Evolutionary conservation across 2,797 vertebrate genomes (phyloP).

Genomic region (Rhincodon typus): DNA sequence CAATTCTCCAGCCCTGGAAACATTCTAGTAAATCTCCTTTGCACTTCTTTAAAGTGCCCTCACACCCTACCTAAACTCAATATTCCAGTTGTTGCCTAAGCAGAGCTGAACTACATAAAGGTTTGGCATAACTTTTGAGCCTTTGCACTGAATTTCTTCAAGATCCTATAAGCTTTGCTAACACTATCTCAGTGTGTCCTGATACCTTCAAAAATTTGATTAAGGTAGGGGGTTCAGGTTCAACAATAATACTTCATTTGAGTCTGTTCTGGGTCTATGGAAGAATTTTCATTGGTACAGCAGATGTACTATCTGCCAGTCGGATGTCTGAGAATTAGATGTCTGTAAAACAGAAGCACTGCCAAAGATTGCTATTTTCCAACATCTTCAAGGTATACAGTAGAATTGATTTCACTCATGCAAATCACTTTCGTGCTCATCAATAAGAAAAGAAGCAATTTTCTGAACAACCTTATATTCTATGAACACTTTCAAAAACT

Average conservation of each 20-base stretch:
- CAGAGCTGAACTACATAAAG: not conserved
- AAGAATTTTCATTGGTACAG: not conserved
- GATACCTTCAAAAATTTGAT: not conserved
- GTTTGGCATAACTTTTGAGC: not conserved
- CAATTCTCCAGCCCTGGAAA: not conserved
- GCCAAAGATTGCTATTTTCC: not conserved
- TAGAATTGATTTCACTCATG: not conserved
- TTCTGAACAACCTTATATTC: not conserved
- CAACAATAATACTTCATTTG: not conserved
- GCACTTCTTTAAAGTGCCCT: not conserved
- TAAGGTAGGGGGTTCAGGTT: not conserved
- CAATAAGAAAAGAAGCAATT: not conserved
- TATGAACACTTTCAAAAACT: not conserved
- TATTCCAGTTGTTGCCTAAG: not conserved
- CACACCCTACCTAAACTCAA: too few relatives aligned
- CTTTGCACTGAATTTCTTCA: not conserved
- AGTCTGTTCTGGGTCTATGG: not conserved
- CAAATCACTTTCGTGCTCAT: not conserved
- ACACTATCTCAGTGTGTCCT: not conserved
- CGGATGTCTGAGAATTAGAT: not conserved
- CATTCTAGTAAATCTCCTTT: not conserved
- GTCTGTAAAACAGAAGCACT: not conserved
- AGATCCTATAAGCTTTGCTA: not conserved
- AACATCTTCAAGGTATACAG: not conserved
- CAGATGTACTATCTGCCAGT: not conserved